Percentiles rank a stretch among this genome's conserved stretches.
phyloP scores from a whole-genome alignment of 2,113 vertebrate genomes.

The Lagopus leucura region DNA sequence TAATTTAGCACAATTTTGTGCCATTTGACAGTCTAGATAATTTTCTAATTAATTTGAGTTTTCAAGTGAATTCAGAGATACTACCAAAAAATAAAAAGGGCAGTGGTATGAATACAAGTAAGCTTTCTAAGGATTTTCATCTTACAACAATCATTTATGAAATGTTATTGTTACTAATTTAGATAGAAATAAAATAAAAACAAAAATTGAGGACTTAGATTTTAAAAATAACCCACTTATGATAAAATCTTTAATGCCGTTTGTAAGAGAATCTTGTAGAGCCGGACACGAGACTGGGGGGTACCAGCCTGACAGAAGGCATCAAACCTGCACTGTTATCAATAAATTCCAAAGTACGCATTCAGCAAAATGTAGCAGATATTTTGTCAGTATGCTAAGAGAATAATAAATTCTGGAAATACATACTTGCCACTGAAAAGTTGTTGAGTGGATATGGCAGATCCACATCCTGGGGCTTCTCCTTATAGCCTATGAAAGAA shows the following conservation, averaged over 20 bases:
- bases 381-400: slow-evolving; percentile 41
- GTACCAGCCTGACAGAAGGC: background rate
- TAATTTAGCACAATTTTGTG: slow-evolving; percentile 56
- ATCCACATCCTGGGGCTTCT: slow-evolving; percentile 98
- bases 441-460: slow-evolving; percentile 98
- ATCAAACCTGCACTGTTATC: background rate
- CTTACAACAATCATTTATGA: background rate
- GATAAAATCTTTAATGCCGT: background rate
- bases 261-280: background rate
- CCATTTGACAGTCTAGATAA: slow-evolving; percentile 51
- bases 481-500: slow-evolving; percentile 98
- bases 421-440: slow-evolving; percentile 98
- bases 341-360: slow-evolving; percentile 7
- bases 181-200: background rate
- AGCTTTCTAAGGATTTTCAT: slow-evolving; percentile 37
- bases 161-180: background rate
- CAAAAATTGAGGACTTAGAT: background rate
- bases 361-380: background rate
- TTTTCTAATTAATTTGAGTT: slow-evolving; percentile 63
- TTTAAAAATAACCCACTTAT: background rate
- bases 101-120: background rate
- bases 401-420: slow-evolving; percentile 49
- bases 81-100: slow-evolving; percentile 19
- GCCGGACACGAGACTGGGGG: background rate
- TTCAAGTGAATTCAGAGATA: slow-evolving; percentile 45